A percentile compares a stretch with the other conserved stretches of the same genome.
These are phyloP conservation scores for Baronia brevicornis DNA, from an alignment of 2,888 invertebrate species.

Conservation along the genomic window DNA sequence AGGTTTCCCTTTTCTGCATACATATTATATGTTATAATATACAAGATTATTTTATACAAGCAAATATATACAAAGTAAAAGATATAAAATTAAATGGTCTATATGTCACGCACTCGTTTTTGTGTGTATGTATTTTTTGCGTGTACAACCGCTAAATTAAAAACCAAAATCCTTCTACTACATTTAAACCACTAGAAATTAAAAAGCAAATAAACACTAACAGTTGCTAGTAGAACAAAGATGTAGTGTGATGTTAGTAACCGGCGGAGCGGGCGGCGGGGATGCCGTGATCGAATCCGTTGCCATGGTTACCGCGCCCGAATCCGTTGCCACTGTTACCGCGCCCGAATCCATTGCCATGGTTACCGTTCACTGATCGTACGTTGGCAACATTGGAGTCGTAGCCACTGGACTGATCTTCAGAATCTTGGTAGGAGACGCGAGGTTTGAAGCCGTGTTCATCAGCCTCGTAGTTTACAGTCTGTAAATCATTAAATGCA, in stretches of 20 bases:
- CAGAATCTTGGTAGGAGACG: constrained; percentile 78
- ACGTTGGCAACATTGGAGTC: constrained; percentile 43
- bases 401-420: constrained; percentile 44
- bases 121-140: too few relatives aligned
- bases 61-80: too few relatives aligned
- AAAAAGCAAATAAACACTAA: constrained; percentile 4
- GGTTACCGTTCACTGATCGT: constrained; percentile 23
- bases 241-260: constrained; percentile 21
- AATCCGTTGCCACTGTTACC: constrained; percentile 25
- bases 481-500: constrained; percentile 43
- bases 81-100: too few relatives aligned
- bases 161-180: too few relatives aligned
- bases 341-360: constrained; percentile 18
- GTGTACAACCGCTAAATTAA: too few relatives aligned
- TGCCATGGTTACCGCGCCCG: constrained; percentile 26
- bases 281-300: constrained; percentile 22
- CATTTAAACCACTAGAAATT: constrained; percentile 1
- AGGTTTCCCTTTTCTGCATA: too few relatives aligned
- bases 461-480: constrained; percentile 81
- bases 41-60: too few relatives aligned
- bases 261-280: constrained; percentile 25
- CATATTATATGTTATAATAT: too few relatives aligned
- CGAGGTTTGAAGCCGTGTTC: constrained; percentile 79
- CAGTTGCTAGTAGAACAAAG: too few relatives aligned
- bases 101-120: too few relatives aligned